Conservation (phyloP, 2,888 invertebrate species). For the Conops quadrifasciatus region DNA sequence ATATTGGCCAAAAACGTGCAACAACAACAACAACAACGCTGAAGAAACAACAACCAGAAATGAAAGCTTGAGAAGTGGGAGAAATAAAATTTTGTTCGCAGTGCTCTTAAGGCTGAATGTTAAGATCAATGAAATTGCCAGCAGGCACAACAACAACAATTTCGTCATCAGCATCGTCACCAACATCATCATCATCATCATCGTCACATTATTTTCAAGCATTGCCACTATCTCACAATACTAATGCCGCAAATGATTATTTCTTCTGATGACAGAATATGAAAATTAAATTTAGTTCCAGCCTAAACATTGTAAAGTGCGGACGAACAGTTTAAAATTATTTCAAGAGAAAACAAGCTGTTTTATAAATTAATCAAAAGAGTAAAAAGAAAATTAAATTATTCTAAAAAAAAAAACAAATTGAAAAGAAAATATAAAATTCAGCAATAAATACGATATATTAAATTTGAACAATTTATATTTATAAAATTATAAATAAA, state of each 20-base stretch:
- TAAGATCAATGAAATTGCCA: conserved; percentile 1
- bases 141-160: not conserved
- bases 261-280: not conserved
- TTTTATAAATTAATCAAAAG: not conserved
- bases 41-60: conserved; percentile 26
- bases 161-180: not conserved
- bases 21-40: conserved; percentile 36
- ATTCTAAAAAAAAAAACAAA: no score
- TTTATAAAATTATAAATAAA: no score
- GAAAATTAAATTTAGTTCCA: not conserved
- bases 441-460: no score
- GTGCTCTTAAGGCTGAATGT: not conserved
- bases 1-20: conserved; percentile 23
- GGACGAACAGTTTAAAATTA: not conserved
- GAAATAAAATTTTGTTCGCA: not conserved
- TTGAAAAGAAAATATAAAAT: no score
- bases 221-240: no score
- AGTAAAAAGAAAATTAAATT: no score
- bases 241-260: no score
- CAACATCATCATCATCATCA: not conserved
- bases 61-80: not conserved
- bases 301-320: not conserved
- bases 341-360: not conserved
- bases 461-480: no score
- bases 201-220: not conserved